Percentiles rank a stretch among this genome's conserved stretches.
These are phyloP conservation scores for Micronisus gabar DNA, from an alignment of 2,113 vertebrate genomes.

Conservation along the genomic window DNA sequence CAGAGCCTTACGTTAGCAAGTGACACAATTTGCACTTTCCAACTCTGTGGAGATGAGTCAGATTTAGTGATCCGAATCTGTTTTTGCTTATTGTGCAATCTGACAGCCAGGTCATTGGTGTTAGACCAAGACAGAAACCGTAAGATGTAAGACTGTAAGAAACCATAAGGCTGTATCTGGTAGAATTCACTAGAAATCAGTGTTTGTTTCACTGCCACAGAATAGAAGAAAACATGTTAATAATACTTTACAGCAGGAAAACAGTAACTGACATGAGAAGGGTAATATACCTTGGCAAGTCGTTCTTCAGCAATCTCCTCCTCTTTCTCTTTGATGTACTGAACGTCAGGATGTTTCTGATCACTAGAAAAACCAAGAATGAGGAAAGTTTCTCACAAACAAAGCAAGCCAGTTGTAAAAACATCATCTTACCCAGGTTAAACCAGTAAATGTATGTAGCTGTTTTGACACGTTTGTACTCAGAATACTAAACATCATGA, in stretches of 20 bases:
- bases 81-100: neutral
- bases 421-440: neutral
- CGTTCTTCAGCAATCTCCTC: constrained; percentile 80
- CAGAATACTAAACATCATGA: neutral
- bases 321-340: constrained; percentile 65
- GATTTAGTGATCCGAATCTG: neutral
- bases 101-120: neutral
- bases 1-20: neutral
- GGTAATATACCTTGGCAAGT: constrained; percentile 76
- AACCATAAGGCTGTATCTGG: neutral
- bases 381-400: neutral
- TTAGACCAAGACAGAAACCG: neutral
- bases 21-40: neutral
- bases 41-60: neutral
- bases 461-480: neutral
- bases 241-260: neutral
- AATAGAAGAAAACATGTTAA: neutral
- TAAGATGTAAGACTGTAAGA: neutral
- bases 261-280: neutral
- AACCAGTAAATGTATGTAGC: neutral
- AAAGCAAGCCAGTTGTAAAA: neutral
- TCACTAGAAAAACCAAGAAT: constrained; percentile 31
- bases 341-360: constrained; percentile 30
- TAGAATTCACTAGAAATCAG: neutral
- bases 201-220: neutral